Conservation (phyloP, 2,113 vertebrate genomes). For the Sclerurus mexicanus region DNA sequence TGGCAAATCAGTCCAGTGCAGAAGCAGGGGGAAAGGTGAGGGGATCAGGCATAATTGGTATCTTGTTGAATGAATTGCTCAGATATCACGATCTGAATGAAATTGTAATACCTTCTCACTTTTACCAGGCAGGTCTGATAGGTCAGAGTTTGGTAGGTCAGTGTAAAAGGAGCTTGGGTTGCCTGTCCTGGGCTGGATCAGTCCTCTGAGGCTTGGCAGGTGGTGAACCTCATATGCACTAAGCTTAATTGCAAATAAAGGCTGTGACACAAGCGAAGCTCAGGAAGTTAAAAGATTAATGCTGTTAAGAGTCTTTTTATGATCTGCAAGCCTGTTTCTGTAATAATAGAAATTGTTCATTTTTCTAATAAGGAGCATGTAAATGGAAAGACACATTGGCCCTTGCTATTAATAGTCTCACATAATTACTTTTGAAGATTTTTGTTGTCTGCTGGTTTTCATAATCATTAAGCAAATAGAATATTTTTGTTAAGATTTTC, state of each 20-base stretch:
- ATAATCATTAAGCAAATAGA: neutral
- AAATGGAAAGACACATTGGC: neutral
- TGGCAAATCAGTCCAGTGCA: conserved; percentile 27
- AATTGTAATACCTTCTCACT: conserved; percentile 48
- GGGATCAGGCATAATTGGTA: conserved; percentile 40
- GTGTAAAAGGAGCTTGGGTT: conserved; percentile 31
- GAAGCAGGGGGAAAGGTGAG: conserved; percentile 43
- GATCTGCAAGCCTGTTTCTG: neutral
- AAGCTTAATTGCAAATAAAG: conserved; percentile 54
- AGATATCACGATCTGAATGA: conserved; percentile 28
- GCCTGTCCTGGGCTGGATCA: neutral
- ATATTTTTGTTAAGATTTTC: neutral
- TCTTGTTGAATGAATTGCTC: conserved; percentile 47
- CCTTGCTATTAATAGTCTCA: neutral
- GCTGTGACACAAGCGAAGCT: neutral
- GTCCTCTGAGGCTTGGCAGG: neutral
- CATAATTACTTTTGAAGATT: neutral
- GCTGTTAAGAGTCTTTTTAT: neutral
- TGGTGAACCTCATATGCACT: conserved; percentile 17
- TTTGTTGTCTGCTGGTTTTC: neutral
- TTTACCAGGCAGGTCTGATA: neutral
- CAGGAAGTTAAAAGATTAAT: conserved; percentile 23
- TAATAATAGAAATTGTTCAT: neutral
- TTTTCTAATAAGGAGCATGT: neutral
- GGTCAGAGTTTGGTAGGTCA: conserved; percentile 44